Evolutionary conservation across 1,140 invertebrate genomes (phyloP), one percentile per base, ranked within the genome.

Genomic region (Drosophila fuyamai): DNA sequence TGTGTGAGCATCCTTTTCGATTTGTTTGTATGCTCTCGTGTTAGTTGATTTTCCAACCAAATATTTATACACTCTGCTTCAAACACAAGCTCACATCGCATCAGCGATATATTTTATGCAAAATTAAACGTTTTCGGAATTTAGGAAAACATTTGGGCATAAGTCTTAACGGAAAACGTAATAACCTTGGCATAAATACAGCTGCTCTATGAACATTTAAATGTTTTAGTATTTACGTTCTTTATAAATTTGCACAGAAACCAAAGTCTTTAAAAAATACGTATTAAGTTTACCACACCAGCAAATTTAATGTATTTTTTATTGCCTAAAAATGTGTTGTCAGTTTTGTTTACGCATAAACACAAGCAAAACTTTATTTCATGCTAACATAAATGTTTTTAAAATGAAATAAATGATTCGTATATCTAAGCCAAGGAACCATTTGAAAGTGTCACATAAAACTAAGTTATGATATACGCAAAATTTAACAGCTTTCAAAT

Each of bases 61-160:
- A 83, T 83, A 83, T 83, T 83, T 83, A 50, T 47, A 66, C 51
- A 66, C 67, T 62, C 23, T 59, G 23, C 55, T 65, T 5, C 18
- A 44, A 32, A 38, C 36, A 14, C 44, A 43, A 54, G n/a, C 16
- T 1, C 13, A 36, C 18, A 4, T 16, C 18, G 5, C 4, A 32
- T 54, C 0, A 9, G 5, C 27, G 9, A n/a, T 40, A 60, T 50
- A 67, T 62, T 79, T 79, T 79, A 74, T 66, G 76, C 63, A 77
- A 77, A 77, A 77, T 77, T 77, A 77, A 77, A 77, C 41, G 55
- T 54, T 76, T 55, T 53, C 18, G 55, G 32, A 13, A 38, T 46
- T 29, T 27, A n/a, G 7, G 13, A 58, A 51, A 75, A 56, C 35
- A 57, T 44, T 32, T 55, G n/a, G 46, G 18, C 16, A 13, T 18